Conservation (phyloP, 2,113 vertebrate species). For the Anhinga rufa region DNA sequence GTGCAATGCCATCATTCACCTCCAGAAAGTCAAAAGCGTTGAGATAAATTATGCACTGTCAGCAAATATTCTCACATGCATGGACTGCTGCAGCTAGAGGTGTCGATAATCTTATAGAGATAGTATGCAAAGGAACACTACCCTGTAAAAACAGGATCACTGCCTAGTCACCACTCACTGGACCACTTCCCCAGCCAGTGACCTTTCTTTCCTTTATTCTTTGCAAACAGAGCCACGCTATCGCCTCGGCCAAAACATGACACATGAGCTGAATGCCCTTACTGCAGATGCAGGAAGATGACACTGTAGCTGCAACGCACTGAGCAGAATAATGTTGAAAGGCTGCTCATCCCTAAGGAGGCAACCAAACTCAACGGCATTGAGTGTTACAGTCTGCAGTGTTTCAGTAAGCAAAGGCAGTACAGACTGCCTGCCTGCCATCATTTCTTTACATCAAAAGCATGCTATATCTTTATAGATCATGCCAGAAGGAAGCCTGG, state of each 20-base stretch:
- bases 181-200: not conserved
- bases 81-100: rapidly evolving
- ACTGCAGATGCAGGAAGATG: not conserved
- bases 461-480: not conserved
- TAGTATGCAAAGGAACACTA: not conserved
- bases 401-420: not conserved
- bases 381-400: not conserved
- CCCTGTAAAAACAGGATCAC: not conserved
- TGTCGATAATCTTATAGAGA: not conserved
- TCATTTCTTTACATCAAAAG: not conserved
- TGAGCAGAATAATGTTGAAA: not conserved
- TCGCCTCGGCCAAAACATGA: not conserved
- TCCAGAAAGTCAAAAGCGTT: not conserved
- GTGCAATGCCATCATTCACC: not conserved
- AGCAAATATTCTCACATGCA: not conserved
- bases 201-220: not conserved
- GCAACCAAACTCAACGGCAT: rapidly evolving
- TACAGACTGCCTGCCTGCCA: not conserved
- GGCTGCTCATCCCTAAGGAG: not conserved
- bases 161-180: not conserved
- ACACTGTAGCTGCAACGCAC: not conserved
- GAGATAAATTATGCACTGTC: not conserved
- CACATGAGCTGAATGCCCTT: rapidly evolving
- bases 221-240: not conserved
- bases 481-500: not conserved